Conservation (phyloP, 2,888 invertebrate genomes). For the Erannis defoliaria region DNA sequence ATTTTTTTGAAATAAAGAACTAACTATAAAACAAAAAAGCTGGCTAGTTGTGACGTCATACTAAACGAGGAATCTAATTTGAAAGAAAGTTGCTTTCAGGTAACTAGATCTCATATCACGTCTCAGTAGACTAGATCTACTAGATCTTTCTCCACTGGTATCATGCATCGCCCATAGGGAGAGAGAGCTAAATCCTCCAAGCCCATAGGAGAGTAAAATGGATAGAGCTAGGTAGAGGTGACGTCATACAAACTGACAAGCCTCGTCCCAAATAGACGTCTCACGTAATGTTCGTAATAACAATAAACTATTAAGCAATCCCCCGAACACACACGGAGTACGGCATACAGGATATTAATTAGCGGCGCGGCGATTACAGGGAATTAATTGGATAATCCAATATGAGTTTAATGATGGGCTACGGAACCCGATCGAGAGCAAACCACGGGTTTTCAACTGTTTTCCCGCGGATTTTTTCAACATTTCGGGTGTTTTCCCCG, state of each 20-base stretch:
- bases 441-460: constrained; percentile 35
- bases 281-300: constrained; percentile 44
- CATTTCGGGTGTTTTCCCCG: background rate
- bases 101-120: too few relatives aligned
- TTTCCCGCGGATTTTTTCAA: constrained; percentile 10
- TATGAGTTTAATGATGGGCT: constrained; percentile 68
- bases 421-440: constrained; percentile 21
- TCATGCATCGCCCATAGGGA: too few relatives aligned
- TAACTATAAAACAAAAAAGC: too few relatives aligned
- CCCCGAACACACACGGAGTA: constrained; percentile 36
- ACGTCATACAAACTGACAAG: background rate
- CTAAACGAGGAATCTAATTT: too few relatives aligned
- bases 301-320: constrained; percentile 74
- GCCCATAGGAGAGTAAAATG: too few relatives aligned
- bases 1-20: too few relatives aligned
- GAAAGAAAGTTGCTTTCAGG: too few relatives aligned
- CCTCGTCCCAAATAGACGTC: background rate
- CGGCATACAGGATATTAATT: constrained; percentile 51
- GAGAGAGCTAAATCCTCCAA: too few relatives aligned
- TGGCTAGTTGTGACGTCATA: too few relatives aligned
- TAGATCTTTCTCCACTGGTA: too few relatives aligned
- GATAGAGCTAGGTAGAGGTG: background rate
- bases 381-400: constrained; percentile 81
- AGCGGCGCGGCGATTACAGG: constrained; percentile 64
- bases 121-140: too few relatives aligned